Percentiles rank a stretch among this genome's conserved stretches.
Conservation (phyloP, 2,113 vertebrate species). For the Heterochromis multidens region DNA sequence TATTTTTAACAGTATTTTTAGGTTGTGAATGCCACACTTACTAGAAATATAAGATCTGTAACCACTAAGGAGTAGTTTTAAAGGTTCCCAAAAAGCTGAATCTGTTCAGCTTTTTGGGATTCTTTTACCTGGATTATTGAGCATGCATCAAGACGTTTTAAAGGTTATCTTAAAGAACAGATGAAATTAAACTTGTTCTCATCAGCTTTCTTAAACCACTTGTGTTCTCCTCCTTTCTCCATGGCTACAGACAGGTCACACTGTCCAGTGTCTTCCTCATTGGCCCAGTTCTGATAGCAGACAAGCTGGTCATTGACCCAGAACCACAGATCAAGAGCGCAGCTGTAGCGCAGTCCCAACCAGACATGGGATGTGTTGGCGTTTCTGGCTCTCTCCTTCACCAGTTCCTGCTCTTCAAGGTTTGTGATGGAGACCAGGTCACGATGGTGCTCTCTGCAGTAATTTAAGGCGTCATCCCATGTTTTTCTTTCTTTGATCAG, state of each 20-base stretch:
- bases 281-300: not conserved
- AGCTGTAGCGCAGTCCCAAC: slow-evolving; percentile 44
- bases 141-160: no score
- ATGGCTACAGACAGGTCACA: slow-evolving; percentile 12
- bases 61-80: no score
- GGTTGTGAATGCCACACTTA: not conserved
- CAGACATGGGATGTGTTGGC: not conserved
- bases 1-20: no score
- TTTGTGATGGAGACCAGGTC: slow-evolving; percentile 33
- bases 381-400: not conserved
- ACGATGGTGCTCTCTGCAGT: slow-evolving; percentile 2
- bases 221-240: not conserved
- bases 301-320: slow-evolving; percentile 9
- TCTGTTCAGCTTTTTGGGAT: no score
- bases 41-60: not conserved
- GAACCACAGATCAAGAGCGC: slow-evolving; percentile 21
- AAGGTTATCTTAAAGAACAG: not conserved
- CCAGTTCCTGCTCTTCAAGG: not conserved
- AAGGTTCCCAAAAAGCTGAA: no score
- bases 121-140: no score
- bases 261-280: fast-evolving
- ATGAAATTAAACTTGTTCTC: not conserved
- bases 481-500: not conserved
- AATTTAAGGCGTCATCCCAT: not conserved
- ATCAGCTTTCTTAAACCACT: not conserved